Evolutionary conservation across 2,888 invertebrate species (phyloP).

Genomic region (Agrypnus murinus): DNA sequence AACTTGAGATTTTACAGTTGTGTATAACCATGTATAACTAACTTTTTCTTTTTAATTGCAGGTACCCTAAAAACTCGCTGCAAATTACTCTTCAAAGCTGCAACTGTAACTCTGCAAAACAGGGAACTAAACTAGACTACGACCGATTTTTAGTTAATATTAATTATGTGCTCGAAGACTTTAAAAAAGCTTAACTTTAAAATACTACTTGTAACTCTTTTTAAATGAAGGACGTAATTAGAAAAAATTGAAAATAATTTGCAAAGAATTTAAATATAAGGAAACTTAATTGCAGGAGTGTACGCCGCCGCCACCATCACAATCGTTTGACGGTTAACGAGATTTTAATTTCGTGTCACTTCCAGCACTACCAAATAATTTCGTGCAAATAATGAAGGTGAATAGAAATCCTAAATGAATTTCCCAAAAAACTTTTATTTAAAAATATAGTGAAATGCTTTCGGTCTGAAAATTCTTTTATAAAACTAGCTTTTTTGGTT

Average conservation of each 20-base stretch:
- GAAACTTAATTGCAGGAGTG: constrained; percentile 7
- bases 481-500: too few relatives aligned
- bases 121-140: not conserved
- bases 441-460: constrained; percentile 1
- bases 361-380: constrained; percentile 7
- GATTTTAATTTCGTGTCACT: constrained; percentile 29
- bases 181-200: not conserved
- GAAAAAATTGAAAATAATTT: not conserved
- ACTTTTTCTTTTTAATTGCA: not conserved
- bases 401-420: constrained; percentile 3
- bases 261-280: not conserved
- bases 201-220: not conserved
- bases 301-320: not conserved
- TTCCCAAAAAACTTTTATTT: not conserved
- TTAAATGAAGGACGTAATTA: not conserved
- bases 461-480: too few relatives aligned
- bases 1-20: too few relatives aligned
- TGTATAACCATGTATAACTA: too few relatives aligned
- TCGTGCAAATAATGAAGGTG: constrained; percentile 9
- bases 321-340: constrained; percentile 4
- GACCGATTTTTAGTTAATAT: not conserved
- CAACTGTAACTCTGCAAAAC: too few relatives aligned
- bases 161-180: not conserved
- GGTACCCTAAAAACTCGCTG: not conserved
- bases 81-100: too few relatives aligned